Percentiles rank a stretch among this genome's conserved stretches.
Evolutionary conservation across 2,113 vertebrate species (phyloP).

Genomic region (Ia io): DNA sequence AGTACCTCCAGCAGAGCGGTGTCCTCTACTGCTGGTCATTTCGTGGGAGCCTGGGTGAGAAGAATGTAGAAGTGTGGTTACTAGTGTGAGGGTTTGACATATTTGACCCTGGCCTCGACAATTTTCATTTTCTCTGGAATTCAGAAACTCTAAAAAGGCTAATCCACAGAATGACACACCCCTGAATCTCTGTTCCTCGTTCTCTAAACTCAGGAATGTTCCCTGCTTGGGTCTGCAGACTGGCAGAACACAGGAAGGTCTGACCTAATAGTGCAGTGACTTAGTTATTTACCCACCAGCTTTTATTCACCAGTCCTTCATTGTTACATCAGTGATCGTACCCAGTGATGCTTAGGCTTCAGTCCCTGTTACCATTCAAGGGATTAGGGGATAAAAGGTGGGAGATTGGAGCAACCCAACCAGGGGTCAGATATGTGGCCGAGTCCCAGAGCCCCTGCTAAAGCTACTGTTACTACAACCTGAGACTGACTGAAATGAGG

Average conservation of each 20-base stretch:
- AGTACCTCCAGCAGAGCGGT: neutral
- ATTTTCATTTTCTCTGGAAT: neutral
- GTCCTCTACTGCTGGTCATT: neutral
- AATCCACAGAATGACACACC: neutral
- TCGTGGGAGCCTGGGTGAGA: neutral
- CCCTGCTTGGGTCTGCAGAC: neutral
- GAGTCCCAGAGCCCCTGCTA: neutral
- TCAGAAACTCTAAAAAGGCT: neutral
- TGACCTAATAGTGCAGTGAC: neutral
- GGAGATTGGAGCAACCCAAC: neutral
- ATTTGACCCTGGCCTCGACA: neutral
- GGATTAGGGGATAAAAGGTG: neutral
- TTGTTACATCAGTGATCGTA: neutral
- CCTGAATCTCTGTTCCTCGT: neutral
- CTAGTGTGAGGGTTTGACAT: neutral
- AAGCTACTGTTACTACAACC: neutral
- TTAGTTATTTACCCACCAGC: neutral
- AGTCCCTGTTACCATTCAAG: neutral
- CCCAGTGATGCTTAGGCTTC: neutral
- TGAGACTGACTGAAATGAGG: neutral
- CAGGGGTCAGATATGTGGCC: neutral
- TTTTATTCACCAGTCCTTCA: neutral
- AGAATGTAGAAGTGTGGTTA: neutral
- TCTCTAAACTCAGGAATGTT: neutral
- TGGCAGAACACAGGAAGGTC: neutral